phyloP scores from a whole-genome alignment of 2,797 vertebrate species.

The Sebastes hubbsi region DNA sequence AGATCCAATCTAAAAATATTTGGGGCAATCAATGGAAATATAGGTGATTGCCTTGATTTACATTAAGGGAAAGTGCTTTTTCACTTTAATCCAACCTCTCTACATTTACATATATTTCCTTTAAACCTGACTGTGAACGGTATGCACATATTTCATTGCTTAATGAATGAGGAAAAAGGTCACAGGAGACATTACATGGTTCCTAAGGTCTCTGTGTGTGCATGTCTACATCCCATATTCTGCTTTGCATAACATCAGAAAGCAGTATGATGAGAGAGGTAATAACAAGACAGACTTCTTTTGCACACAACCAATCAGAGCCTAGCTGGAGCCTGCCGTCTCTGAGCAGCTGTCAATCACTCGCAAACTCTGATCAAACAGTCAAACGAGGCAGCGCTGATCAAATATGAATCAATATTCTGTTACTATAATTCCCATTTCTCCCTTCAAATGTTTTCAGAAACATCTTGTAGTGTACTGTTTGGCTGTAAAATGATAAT shows the following conservation, averaged over 20 bases:
- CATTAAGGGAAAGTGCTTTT: not conserved
- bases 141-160: not conserved
- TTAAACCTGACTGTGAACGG: not conserved
- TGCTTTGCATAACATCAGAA: not conserved
- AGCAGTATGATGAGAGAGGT: not conserved
- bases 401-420: too few species aligned
- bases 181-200: conserved; percentile 7
- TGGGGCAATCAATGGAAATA: conserved; percentile 21
- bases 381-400: not conserved
- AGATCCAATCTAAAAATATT: conserved; percentile 27
- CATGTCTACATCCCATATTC: not conserved
- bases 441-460: too few species aligned
- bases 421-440: too few species aligned
- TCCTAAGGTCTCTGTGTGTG: not conserved
- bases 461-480: too few species aligned
- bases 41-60: not conserved
- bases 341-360: not conserved
- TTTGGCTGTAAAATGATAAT: too few species aligned
- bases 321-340: not conserved
- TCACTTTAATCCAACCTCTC: not conserved
- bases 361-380: not conserved
- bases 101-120: not conserved
- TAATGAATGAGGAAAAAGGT: conserved; percentile 7
- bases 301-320: not conserved
- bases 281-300: not conserved